Conservation (phyloP, 2,113 vertebrate species). For the Alces alces region DNA sequence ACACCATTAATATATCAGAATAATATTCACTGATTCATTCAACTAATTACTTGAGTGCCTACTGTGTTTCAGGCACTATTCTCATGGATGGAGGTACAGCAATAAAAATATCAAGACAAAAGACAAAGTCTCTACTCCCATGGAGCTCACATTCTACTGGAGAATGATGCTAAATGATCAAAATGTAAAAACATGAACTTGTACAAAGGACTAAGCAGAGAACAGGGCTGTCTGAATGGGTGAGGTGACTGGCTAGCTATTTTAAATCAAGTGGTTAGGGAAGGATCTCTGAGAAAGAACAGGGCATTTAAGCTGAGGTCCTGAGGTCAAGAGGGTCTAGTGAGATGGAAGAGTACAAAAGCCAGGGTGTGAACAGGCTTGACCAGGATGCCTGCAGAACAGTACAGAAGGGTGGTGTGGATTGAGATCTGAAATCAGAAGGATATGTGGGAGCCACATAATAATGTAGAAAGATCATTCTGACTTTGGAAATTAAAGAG, state of each 20-base stretch:
- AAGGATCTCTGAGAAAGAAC: background rate
- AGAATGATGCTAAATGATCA: background rate
- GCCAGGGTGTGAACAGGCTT: background rate
- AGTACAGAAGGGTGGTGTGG: no score
- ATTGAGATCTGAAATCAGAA: background rate
- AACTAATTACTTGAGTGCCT: background rate
- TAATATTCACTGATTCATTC: background rate
- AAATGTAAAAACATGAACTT: background rate
- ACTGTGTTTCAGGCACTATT: background rate
- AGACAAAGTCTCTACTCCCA: background rate
- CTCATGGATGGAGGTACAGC: background rate
- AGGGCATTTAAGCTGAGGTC: background rate
- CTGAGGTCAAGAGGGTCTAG: background rate
- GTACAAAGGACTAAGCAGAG: background rate
- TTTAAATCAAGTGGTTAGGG: background rate
- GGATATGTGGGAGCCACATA: background rate
- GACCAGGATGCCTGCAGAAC: background rate
- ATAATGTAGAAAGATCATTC: background rate
- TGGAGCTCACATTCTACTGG: background rate
- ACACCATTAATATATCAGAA: background rate
- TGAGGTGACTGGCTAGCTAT: background rate
- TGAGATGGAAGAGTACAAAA: background rate
- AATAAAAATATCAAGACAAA: background rate
- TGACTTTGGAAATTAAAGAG: background rate
- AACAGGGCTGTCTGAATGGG: background rate